Evolutionary conservation across 2,113 vertebrate species (phyloP), one percentile per base, ranked within the genome.

Genomic region (Progne subis): DNA sequence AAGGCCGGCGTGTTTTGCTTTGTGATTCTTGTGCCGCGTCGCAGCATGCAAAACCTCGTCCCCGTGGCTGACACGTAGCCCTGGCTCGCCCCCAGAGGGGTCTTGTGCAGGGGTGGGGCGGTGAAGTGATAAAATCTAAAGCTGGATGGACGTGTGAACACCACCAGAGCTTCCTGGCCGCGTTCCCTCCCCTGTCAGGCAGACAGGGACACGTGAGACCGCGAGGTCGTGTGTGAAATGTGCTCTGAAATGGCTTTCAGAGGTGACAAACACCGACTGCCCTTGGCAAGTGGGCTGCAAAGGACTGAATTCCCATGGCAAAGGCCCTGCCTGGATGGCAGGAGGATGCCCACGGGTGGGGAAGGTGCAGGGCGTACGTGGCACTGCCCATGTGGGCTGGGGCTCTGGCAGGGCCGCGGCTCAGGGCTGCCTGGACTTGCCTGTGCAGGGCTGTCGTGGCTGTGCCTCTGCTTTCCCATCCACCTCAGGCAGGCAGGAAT

Each of bases 211-310:
- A 4, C 3, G 0, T 12, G 4, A 67, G 52, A 20, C 8, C 34
- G 0, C 13, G 4, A 67, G 52, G 23, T 9, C 34, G 1, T 0
- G 5, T 0, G 0, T 25, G 37, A 41, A 37, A 34, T 19, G 21
- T 21, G 79, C 37, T 37, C 37, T 37, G 37, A 37, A 37, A 37
- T 10, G 37, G 37, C 24, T 28, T 25, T 41, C 67, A 12, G 46
- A 61, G 37, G 23, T 3, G 44, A 28, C 5, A 32, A 74, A 46
- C n/a, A 12, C 4, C 21, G 0, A 5, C 0, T 7, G 16, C 29
- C n/a, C 37, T 15, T 24, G 26, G 34, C 17, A 50, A 25, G 37
- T 0, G 56, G 12, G 24, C 37, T 92, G 49, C 34, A 24, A 65
- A 65, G 18, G 23, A 4, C 8, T 43, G 12, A 49, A 68, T 34